Evolutionary conservation across 2,797 vertebrate species (phyloP), one percentile per base, ranked within the genome.

Genomic region (Takifugu rubripes): DNA sequence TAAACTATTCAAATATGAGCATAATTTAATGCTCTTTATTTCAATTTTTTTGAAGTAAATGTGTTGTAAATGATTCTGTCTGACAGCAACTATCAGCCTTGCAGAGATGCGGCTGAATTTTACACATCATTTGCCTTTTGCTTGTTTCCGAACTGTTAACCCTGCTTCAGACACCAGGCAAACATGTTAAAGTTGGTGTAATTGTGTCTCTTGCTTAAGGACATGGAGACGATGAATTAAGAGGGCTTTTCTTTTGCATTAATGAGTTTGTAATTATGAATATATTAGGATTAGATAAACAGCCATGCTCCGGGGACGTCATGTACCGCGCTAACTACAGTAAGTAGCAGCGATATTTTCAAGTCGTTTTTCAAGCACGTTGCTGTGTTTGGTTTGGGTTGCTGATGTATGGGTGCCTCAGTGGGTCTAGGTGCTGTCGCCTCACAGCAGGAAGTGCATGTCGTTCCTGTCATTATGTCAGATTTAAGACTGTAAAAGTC

Each of bases 231-330:
- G 86, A 85, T 88, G 82, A 84, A 83, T 87, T 88, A 80, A 81
- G 78, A 64, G 67, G 84, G 79, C 56, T 66, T 88, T 86, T 88
- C 76, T 76, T 64, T 72, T 76, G 86, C 81, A 87, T 87, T 87
- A 87, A 91, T 92, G 89, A 85, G 79, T 64, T 66, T 81, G 78
- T 88, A 88, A 91, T 90, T 90, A 85, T 76, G 85, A 91, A 91
- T 90, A 86, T 84, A 87, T 87, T 88, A 87, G 77, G 82, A 79
- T 77, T 83, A 88, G 87, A 83, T 84, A 88, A 90, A 86, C 83
- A 90, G 57, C 55, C 64, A 26, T 74, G 71, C 88, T 85, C 77
- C 44, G 57, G 86, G 86, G 90, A 87, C 67, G 52, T 72, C 61
- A 52, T 82, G 71, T 64, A 84, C 83, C 70, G 80, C 75, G 57